Evolutionary conservation across 1,140 invertebrate species (phyloP).

Genomic region (Cyrtorhinus lividipennis): DNA sequence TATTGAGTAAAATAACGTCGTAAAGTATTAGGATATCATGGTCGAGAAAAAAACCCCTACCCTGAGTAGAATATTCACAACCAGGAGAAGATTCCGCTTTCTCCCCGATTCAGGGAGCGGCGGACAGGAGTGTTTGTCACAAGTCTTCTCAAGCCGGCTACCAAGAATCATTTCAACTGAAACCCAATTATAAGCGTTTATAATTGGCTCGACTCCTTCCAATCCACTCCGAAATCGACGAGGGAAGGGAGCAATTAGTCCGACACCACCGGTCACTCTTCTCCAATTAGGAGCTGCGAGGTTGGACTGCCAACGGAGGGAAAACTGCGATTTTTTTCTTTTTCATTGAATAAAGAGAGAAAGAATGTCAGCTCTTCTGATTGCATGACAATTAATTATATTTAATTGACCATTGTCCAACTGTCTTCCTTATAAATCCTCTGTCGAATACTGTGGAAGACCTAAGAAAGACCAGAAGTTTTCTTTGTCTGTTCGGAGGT

Average conservation of each 20-base stretch:
- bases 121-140: background rate
- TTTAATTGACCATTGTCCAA: constrained; percentile 5
- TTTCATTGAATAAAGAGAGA: background rate
- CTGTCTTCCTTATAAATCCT: background rate
- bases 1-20: too few relatives aligned
- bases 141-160: background rate
- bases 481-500: too few relatives aligned
- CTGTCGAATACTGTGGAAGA: background rate
- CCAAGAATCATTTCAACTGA: constrained; percentile 2
- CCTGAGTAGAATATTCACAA: too few relatives aligned
- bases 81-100: too few relatives aligned
- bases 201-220: background rate
- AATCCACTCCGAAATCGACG: background rate
- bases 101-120: too few relatives aligned
- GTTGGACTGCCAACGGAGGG: too few relatives aligned
- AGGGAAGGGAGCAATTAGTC: background rate
- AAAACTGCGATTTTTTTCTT: too few relatives aligned
- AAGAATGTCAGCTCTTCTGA: background rate
- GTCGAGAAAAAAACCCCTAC: too few relatives aligned
- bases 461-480: too few relatives aligned
- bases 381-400: constrained; percentile 4
- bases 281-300: background rate
- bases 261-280: background rate
- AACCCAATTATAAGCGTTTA: background rate
- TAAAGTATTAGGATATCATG: too few relatives aligned